Conservation (phyloP, 1,140 invertebrate species). For the Oryctes rhinoceros region DNA sequence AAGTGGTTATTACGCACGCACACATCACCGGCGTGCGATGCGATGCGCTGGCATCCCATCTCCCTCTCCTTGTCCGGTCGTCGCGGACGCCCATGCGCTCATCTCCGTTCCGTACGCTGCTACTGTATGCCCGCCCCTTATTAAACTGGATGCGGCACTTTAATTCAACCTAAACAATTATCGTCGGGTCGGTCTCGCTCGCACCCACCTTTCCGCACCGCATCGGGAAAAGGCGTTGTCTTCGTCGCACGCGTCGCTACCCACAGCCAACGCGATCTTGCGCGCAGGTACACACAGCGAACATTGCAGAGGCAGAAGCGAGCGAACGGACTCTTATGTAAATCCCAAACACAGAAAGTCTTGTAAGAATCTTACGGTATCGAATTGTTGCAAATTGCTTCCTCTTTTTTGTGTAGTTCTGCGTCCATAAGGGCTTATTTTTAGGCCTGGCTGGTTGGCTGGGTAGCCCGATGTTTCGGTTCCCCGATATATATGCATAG, state of each 20-base stretch:
- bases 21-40: not conserved
- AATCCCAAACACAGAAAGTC: conserved; percentile 45
- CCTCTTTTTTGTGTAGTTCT: conserved; percentile 42
- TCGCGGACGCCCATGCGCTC: conserved; percentile 26
- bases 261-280: not conserved
- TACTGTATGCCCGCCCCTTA: conserved; percentile 56
- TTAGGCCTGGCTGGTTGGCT: not conserved
- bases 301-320: conserved; percentile 7
- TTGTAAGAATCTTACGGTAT: conserved; percentile 44
- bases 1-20: conserved; percentile 49
- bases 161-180: conserved; percentile 60
- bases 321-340: conserved; percentile 40
- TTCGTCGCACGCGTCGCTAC: conserved; percentile 3
- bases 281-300: not conserved
- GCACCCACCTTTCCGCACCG: not conserved
- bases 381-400: conserved; percentile 45
- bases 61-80: conserved; percentile 39
- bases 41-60: not conserved
- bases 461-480: not conserved
- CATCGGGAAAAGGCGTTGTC: not conserved
- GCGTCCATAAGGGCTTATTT: conserved; percentile 10
- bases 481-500: not conserved
- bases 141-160: conserved; percentile 59
- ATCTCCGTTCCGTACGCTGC: conserved; percentile 51
- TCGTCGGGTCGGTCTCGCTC: conserved; percentile 46